Conservation (phyloP, 1,140 invertebrate genomes). For the Ganaspis sp. region DNA sequence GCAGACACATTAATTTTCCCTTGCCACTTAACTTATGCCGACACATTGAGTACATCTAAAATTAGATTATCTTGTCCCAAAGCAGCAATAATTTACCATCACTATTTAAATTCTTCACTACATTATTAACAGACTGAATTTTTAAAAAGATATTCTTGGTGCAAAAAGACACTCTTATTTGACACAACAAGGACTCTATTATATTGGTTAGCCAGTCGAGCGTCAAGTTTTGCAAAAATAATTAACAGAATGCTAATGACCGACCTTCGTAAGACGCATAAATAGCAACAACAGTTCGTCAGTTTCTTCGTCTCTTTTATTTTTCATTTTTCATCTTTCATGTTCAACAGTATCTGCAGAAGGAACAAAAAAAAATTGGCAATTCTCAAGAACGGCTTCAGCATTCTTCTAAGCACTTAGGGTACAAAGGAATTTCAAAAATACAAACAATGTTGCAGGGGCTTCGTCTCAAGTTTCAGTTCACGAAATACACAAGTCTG, state of each 20-base stretch:
- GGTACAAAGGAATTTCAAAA: conserved; percentile 5
- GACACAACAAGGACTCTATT: not conserved
- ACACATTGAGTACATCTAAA: not conserved
- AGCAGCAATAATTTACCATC: not conserved
- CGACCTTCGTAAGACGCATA: conserved; percentile 6
- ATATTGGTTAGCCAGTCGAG: not conserved
- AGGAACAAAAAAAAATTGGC: not conserved
- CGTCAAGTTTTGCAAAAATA: conserved; percentile 6
- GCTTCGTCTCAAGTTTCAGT: not conserved
- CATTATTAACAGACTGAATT: not conserved
- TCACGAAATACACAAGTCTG: not conserved
- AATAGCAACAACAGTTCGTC: conserved; percentile 13
- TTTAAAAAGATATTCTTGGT: not conserved
- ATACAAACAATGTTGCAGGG: conserved; percentile 1
- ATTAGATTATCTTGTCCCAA: not conserved
- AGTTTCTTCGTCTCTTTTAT: not conserved
- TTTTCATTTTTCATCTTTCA: not conserved
- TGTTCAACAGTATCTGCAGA: too few relatives aligned
- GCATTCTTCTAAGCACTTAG: not conserved
- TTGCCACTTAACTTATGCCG: not conserved
- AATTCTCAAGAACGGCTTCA: not conserved
- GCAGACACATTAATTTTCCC: not conserved
- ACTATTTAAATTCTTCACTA: too few relatives aligned
- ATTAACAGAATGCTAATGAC: conserved; percentile 7
- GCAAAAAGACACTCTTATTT: not conserved